Conservation (phyloP, 1,140 invertebrate genomes). For the Anastrepha obliqua region DNA sequence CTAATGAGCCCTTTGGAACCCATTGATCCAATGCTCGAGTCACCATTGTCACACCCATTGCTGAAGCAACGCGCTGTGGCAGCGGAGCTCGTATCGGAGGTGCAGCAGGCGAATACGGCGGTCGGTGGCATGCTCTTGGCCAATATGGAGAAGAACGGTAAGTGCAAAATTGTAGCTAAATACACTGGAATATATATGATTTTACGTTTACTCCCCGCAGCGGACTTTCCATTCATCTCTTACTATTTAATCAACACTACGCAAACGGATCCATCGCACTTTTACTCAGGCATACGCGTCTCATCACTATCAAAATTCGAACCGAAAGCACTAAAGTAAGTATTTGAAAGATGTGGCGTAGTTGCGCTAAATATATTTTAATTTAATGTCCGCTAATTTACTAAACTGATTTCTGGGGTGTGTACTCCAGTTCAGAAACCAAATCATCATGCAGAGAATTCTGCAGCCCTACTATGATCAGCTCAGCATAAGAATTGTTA, state of each 20-base stretch:
- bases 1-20: conserved; percentile 90
- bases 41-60: conserved; percentile 83
- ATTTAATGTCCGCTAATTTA: too few species aligned
- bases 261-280: conserved; percentile 87
- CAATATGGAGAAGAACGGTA: conserved; percentile 91
- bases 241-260: conserved; percentile 92
- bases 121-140: conserved; percentile 88
- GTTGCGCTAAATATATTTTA: too few species aligned
- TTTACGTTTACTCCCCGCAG: conserved; percentile 75
- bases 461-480: too few species aligned
- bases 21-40: conserved; percentile 88
- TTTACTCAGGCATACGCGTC: conserved; percentile 88
- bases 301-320: conserved; percentile 88
- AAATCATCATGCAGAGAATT: too few species aligned
- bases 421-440: too few species aligned
- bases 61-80: conserved; percentile 86
- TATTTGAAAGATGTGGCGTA: conserved; percentile 14
- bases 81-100: conserved; percentile 84
- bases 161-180: conserved; percentile 57
- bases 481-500: too few species aligned
- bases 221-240: conserved; percentile 92
- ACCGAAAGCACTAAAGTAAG: conserved; percentile 77
- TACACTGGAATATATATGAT: not conserved
- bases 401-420: too few species aligned
- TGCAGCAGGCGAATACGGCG: conserved; percentile 81